These are phyloP conservation scores for Tribolium castaneum DNA, from an alignment of 1,140 invertebrate species.

Conservation along the genomic window DNA sequence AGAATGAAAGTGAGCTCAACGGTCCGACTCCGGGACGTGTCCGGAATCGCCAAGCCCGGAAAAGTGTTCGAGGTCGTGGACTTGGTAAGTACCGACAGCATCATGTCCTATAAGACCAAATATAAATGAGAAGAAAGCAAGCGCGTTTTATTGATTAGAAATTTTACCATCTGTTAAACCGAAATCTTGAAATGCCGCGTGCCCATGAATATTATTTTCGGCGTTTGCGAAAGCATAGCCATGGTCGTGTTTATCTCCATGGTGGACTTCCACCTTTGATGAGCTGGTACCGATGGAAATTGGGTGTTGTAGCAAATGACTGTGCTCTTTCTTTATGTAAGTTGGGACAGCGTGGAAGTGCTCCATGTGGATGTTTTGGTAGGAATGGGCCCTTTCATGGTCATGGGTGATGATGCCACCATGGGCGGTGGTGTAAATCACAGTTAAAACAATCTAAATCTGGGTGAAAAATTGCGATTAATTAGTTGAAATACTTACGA, in stretches of 20 bases:
- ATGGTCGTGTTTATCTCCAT: constrained; percentile 53
- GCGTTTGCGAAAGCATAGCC: constrained; percentile 47
- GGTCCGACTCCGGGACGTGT: background rate
- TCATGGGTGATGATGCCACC: constrained; percentile 44
- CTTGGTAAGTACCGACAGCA: constrained; percentile 9
- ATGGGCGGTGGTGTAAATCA: background rate
- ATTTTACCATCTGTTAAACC: background rate
- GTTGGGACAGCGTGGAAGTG: constrained; percentile 74
- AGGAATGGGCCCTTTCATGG: constrained; percentile 73
- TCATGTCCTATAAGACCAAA: background rate
- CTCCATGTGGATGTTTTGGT: constrained; percentile 74
- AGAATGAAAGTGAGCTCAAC: background rate
- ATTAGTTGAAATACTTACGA: constrained; percentile 16
- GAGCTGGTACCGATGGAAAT: constrained; percentile 69
- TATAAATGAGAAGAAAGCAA: background rate
- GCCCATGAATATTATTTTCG: constrained; percentile 13
- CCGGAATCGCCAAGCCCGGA: background rate
- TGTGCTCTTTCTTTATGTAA: constrained; percentile 74
- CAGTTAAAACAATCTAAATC: background rate
- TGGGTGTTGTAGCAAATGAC: constrained; percentile 71
- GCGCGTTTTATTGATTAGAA: constrained; percentile 17
- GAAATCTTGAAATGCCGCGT: background rate
- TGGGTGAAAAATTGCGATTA: background rate
- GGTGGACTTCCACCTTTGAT: constrained; percentile 52
- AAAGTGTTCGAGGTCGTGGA: constrained; percentile 1